Conservation (phyloP, 2,888 invertebrate genomes). For the Hirtodrosophila duncani region DNA sequence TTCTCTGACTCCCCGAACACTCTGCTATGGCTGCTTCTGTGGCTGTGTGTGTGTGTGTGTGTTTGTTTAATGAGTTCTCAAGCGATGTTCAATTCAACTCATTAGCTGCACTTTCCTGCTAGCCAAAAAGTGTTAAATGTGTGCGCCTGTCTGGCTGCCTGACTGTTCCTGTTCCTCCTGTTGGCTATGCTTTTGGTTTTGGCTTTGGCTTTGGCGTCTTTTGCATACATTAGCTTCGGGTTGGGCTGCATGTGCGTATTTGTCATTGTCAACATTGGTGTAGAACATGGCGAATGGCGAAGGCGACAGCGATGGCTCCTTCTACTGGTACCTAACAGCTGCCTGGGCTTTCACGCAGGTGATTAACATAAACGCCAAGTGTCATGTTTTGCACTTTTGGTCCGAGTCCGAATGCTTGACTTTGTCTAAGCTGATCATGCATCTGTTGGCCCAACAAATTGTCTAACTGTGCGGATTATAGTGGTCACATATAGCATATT, state of each 20-base stretch:
- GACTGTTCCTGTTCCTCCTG: not conserved
- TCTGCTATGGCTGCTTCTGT: conserved; percentile 23
- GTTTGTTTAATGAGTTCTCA: conserved; percentile 71
- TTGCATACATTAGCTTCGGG: conserved; percentile 48
- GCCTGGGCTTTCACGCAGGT: conserved; percentile 76
- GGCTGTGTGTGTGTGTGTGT: conserved; percentile 30
- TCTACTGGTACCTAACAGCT: conserved; percentile 60
- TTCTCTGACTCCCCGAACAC: not conserved
- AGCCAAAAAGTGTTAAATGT: conserved; percentile 63
- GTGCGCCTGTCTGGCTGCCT: conserved; percentile 18
- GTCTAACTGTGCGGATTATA: conserved; percentile 41
- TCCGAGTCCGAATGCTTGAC: conserved; percentile 11
- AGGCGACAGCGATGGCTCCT: conserved; percentile 9
- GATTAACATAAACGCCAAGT: conserved; percentile 77
- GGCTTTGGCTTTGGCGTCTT: conserved; percentile 32
- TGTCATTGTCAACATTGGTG: conserved; percentile 78
- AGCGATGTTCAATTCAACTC: conserved; percentile 70
- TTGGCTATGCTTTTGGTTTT: conserved; percentile 25
- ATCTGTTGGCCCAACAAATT: conserved; percentile 53
- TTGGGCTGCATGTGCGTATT: conserved; percentile 71
- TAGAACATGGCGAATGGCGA: conserved; percentile 56
- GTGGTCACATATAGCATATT: too few relatives aligned
- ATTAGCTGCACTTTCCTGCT: conserved; percentile 68
- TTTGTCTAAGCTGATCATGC: conserved; percentile 37
- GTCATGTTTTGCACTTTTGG: conserved; percentile 64